Evolutionary conservation across 2,888 invertebrate species (phyloP), one percentile per base, ranked within the genome.

Genomic region (Rhodophaea formosa): DNA sequence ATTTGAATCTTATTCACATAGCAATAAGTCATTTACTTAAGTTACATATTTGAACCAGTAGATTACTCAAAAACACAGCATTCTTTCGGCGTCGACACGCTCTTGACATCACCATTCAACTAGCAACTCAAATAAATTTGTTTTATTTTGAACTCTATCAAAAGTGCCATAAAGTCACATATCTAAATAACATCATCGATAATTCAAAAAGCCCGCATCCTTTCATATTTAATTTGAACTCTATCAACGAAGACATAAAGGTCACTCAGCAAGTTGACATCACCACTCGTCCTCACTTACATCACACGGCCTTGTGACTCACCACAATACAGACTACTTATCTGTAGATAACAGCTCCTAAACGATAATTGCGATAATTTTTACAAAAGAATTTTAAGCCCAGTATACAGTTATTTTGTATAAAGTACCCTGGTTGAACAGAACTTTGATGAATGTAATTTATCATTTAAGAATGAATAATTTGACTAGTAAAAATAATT

Each of bases 221-320:
- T 35, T 17, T 35, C 7, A 8, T 47, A 14, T n/a, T 39, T 29
- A 32, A 15, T 32, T 15, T 44, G 16, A 17, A 14, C 45, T 32
- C 32, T 45, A 51, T 16, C 16, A n/a, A 12, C 35, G 17, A 7
- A 46, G 16, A 5, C 16, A 35, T 56, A 56, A 45, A 56, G 49
- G 56, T 49, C 56, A 42, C 8, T 8, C 39, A 14, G 35, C n/a
- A 29, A 49, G 10, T 56, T 56, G 49, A 56, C 56, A 56, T 56
- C 56, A 56, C 49, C 56, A 23, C 17, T 16, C 39, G 12, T 39
- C 6, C n/a, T 3, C 39, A 30, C 12, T 56, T 56, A 56, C 56
- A 49, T 56, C 49, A 56, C 56, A 29, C 49, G 49, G 29, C 56
- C 56, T 56, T 56, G 23, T 71, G 75, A 75, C 55, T 71, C 71